Conservation (phyloP, 2,888 invertebrate species). For the Melanostoma mellinum region DNA sequence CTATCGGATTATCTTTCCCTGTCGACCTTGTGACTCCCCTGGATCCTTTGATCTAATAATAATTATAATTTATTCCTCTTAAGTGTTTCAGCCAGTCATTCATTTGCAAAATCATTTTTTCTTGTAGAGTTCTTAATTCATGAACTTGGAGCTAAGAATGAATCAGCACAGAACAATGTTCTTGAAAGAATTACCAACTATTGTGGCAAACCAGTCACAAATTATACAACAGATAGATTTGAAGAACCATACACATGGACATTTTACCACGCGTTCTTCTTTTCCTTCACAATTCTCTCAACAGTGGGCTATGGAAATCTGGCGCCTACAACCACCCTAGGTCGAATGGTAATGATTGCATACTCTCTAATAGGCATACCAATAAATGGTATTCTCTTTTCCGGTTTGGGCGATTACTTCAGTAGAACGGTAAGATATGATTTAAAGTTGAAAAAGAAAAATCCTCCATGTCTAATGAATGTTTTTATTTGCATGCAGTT, state of each 20-base stretch:
- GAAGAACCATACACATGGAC: slow-evolving; percentile 89
- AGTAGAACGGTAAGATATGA: slow-evolving; percentile 86
- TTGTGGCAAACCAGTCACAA: slow-evolving; percentile 89
- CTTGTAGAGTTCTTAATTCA: slow-evolving; percentile 78
- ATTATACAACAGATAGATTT: slow-evolving; percentile 85
- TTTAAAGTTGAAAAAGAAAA: too few species aligned
- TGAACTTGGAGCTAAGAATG: slow-evolving; percentile 78
- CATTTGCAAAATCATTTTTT: not conserved
- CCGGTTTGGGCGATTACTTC: slow-evolving; percentile 93
- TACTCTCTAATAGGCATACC: slow-evolving; percentile 90
- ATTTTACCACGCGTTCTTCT: slow-evolving; percentile 95
- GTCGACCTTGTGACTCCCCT: too few species aligned
- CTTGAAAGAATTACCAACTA: slow-evolving; percentile 85
- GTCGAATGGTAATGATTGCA: slow-evolving; percentile 92
- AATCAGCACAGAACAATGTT: slow-evolving; percentile 77
- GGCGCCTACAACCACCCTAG: slow-evolving; percentile 90
- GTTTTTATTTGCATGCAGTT: slow-evolving; percentile 84
- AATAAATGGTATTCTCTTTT: slow-evolving; percentile 85
- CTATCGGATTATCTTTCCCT: too few species aligned
- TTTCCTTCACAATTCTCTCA: slow-evolving; percentile 94
- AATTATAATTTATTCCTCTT: too few species aligned
- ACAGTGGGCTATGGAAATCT: slow-evolving; percentile 96
- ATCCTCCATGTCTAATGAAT: not conserved
- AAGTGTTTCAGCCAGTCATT: too few species aligned
- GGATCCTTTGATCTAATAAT: too few species aligned